Evolutionary conservation across 2,797 vertebrate genomes (phyloP), one percentile per base, ranked within the genome.

Genomic region (Fistularia commersonii): DNA sequence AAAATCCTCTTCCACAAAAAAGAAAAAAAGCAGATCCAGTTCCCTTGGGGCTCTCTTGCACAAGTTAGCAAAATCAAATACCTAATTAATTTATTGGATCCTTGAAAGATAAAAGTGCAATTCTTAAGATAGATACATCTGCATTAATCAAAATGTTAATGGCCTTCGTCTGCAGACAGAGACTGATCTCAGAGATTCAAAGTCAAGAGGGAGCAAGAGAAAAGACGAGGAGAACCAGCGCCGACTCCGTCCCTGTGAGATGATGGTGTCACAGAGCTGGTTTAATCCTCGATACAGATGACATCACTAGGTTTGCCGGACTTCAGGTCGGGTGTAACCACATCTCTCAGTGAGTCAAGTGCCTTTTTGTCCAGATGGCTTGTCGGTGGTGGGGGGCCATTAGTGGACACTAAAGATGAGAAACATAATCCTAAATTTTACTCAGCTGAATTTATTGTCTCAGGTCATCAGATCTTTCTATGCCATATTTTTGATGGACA

Each of bases 221-320:
- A 66, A 14, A 63, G 58, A 67, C 60, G 45, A 48, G 34, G 66
- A 33, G 59, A 45, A 3, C 31, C 48, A 56, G 64, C 64, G 10
- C 75, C 76, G 87, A 80, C 79, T 84, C 86, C 57, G 32, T 90
- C 74, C 31, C 82, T 77, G 44, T 55, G 61, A 69, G 70, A 84
- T 60, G 83, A 90, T 71, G 86, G 90, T 74, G 76, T 73, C 59
- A n/a, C 81, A 72, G 32, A 78, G 44, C 64, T 41, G 41, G 35
- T 50, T 87, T 91, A 84, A 23, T 92, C 92, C 77, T 94, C 93
- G 36, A 86, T 86, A 8, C 85, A 88, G 91, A 90, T 88, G 84
- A 90, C 69, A 41, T 93, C 80, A 15, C 83, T 86, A 8, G 66
- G 59, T 81, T 84, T 90, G 67, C 89, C 91, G 42, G 88, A 91